Evolutionary conservation across 2,113 vertebrate species (phyloP), one percentile per base, ranked within the genome.

Genomic region (Malurus melanocephalus): DNA sequence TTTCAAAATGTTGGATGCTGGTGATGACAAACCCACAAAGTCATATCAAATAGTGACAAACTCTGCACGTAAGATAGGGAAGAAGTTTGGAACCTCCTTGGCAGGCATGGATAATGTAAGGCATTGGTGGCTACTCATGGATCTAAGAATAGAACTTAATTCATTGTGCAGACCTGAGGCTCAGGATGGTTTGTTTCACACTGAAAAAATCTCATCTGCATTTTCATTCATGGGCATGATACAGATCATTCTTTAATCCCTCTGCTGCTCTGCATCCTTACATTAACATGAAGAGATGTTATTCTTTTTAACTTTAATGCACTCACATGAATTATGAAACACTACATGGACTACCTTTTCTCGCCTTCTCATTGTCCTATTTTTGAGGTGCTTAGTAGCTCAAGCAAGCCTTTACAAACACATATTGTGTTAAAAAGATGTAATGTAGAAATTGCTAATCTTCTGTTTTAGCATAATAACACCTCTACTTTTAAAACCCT

Each of bases 311-410:
- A 87, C 55, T 95, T 85, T 82, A 87, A 92, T 67, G 65, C 51
- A 92, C 38, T 43, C 53, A 51, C 61, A 64, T 87, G 51, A 94
- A 88, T 91, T 85, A 93, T 75, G 71, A 79, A 94, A 72, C 17
- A 85, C 80, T 53, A 82, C 53, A 53, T 20, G 23, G 18, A 81
- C 20, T 24, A 88, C 52, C 45, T 88, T 79, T 88, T 87, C 83
- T 79, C 0, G 0, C 62, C 40, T 66, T 68, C 28, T 76, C 42
- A 10, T 46, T 72, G 30, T 81, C 48, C 56, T 73, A 9, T 65
- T 88, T 81, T 90, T 74, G 24, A 75, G 40, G 35, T 42, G 18
- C n/a, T 84, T 33, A 43, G 22, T 27, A 85, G 59, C 35, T 75
- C n/a, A 74, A 71, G 14, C 14, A 88, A 92, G 42, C 11, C 42